These are phyloP conservation scores for Dryobota labecula DNA, from an alignment of 2,888 invertebrate genomes.

Conservation along the genomic window DNA sequence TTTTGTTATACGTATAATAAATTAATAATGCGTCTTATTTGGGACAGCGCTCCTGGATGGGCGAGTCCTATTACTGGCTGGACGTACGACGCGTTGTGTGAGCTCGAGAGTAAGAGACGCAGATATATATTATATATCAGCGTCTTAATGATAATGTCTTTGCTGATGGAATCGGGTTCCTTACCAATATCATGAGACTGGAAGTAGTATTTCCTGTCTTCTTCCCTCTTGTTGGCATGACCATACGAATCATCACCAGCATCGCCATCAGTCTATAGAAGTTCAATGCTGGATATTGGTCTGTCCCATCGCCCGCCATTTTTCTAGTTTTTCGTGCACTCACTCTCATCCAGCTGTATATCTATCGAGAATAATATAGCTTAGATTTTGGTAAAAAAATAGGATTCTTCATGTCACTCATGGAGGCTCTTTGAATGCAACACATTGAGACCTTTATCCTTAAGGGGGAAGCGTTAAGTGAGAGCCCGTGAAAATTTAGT, in stretches of 20 bases:
- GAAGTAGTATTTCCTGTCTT: accelerated
- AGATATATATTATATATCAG: no score
- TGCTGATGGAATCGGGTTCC: neutral
- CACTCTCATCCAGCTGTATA: neutral
- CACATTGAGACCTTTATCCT: neutral
- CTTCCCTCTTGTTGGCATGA: neutral
- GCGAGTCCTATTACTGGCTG: no score
- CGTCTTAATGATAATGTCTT: neutral
- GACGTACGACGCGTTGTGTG: no score
- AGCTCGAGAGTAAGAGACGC: no score
- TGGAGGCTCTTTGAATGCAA: neutral
- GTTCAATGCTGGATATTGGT: no score
- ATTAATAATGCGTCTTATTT: no score
- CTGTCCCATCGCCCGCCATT: no score
- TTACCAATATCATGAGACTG: neutral
- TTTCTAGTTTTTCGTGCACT: neutral
- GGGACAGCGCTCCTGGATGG: no score
- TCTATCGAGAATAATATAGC: neutral
- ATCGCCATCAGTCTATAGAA: neutral
- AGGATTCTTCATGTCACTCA: neutral
- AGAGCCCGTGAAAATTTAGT: no score
- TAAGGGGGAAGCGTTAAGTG: no score
- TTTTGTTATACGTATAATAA: no score
- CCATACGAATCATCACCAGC: neutral
- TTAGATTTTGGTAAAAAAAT: neutral